Base-by-base conservation (phyloP, 2,888 invertebrate genomes). In the Labia minor region DNA sequence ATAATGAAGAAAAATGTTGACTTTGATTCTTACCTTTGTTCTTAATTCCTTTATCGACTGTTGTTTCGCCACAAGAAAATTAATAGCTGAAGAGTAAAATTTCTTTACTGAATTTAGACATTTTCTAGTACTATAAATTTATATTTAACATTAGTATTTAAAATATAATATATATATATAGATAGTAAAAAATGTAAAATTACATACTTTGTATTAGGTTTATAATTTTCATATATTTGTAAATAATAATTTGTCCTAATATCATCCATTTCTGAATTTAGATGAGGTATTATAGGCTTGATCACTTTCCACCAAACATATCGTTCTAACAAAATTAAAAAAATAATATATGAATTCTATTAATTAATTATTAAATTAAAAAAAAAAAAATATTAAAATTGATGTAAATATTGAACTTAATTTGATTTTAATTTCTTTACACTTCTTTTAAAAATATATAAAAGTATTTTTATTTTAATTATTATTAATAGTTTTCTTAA, bases 201-300 rank as follows among this genome's bases (percentile, higher is more conserved):
- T 14, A n/a, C 49, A 2, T 49, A 49, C 49, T 49, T 49, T 49
- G 49, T 2, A n/a, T 11, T 11, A 2, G 49, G n/a, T 49, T 49
- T 4, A 49, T 49, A 49, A 49, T 49, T 14, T 49, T 49, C 49
- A 49, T n/a, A 49, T 3, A 49, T 3, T 49, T 49, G 49, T 14
- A n/a, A 16, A 49, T 49, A 49, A 49, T n/a, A 49, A n/a, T 49
- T 49, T 49, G 49, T 49, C n/a, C 49, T 49, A 8, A 49, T 2
- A 8, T 49, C 49, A 8, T 49, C 79, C 64, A 88, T 78, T 67
- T 85, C 84, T 16, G 83, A 80, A 1, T 86, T 86, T 0, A 88
- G 87, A 73, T 87, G 87, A 2, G 84, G 77, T 64, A 87, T 81
- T 78, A 89, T 80, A 65, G 85, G 83, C 75, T 86, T 85, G 64